Conservation (phyloP, 2,888 invertebrate species). For the Ophioninae sp. region DNA sequence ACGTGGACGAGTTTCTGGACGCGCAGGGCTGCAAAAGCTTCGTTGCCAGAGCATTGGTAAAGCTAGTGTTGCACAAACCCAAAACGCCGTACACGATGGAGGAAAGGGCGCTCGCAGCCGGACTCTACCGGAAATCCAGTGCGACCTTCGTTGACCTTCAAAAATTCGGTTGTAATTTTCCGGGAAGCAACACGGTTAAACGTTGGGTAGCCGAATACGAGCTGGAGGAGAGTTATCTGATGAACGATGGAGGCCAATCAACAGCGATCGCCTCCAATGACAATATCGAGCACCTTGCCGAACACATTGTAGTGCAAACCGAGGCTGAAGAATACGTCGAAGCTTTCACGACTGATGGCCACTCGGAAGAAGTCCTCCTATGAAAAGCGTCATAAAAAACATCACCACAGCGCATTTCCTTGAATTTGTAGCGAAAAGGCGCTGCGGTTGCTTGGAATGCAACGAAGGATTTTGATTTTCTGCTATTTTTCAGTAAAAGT, state of each 20-base stretch:
- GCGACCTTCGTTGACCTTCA: slow-evolving; percentile 36
- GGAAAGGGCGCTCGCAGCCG: slow-evolving; percentile 55
- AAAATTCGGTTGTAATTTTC: slow-evolving; percentile 56
- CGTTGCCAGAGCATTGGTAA: slow-evolving; percentile 58
- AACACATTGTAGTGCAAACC: slow-evolving; percentile 21
- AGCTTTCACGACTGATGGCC: slow-evolving; percentile 10
- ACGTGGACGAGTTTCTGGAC: slow-evolving; percentile 57
- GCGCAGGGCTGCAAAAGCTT: slow-evolving; percentile 52
- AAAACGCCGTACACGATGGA: slow-evolving; percentile 53
- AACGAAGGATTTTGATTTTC: too few relatives aligned
- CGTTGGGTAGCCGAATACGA: slow-evolving; percentile 53
- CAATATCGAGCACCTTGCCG: neutral
- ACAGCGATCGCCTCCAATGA: neutral
- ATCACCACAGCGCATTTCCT: neutral
- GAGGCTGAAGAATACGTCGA: slow-evolving; percentile 30
- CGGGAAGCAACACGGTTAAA: slow-evolving; percentile 50
- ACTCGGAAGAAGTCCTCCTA: slow-evolving; percentile 7
- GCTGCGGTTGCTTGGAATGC: too few relatives aligned
- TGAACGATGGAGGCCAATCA: neutral
- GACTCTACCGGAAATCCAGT: slow-evolving; percentile 52
- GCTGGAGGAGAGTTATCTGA: neutral
- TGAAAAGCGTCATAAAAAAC: neutral
- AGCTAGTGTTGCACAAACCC: slow-evolving; percentile 59
- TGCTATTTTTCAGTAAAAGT: neutral
- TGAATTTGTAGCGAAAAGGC: neutral